Percentiles rank a stretch among this genome's conserved stretches.
Evolutionary conservation across 1,140 invertebrate genomes (phyloP).

Genomic region (Hetaerina americana): DNA sequence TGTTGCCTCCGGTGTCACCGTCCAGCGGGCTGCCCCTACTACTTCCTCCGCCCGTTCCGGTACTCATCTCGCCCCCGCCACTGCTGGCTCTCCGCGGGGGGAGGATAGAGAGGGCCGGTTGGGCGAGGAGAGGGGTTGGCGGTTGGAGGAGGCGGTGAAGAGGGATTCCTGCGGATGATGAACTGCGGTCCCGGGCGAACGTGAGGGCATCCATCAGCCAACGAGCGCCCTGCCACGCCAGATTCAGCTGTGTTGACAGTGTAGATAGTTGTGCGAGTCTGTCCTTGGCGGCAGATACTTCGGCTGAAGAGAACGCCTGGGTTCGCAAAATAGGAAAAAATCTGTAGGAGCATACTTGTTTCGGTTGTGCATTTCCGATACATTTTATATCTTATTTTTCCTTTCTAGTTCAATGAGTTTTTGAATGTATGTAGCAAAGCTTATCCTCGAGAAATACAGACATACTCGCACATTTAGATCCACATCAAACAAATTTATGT

Average conservation of each 20-base stretch:
- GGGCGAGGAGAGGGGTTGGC: constrained; percentile 1
- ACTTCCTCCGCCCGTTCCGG: no score
- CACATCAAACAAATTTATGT: no score
- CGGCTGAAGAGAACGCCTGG: constrained; percentile 75
- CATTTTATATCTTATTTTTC: no score
- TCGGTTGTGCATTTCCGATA: no score
- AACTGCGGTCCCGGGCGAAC: constrained; percentile 70
- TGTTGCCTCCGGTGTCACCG: background rate
- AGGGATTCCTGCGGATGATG: constrained; percentile 12
- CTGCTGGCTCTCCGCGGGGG: background rate
- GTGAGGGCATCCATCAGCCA: constrained; percentile 93
- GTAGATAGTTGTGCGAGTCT: constrained; percentile 67
- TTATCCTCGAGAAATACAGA: no score
- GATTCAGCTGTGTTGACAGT: constrained; percentile 65
- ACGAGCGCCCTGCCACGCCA: constrained; percentile 79
- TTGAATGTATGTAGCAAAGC: no score
- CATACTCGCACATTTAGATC: no score
- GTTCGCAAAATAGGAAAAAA: constrained; percentile 13
- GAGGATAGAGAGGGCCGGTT: constrained; percentile 3
- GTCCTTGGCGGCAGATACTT: constrained; percentile 73
- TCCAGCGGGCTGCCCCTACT: background rate
- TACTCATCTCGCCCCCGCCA: background rate
- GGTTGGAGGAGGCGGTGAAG: background rate
- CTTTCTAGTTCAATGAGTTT: no score
- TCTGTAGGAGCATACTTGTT: no score